A percentile compares a stretch with the other conserved stretches of the same genome.
These are phyloP conservation scores for Gadopsis bispinosus DNA, from an alignment of 2,797 vertebrate species.

Conservation along the genomic window DNA sequence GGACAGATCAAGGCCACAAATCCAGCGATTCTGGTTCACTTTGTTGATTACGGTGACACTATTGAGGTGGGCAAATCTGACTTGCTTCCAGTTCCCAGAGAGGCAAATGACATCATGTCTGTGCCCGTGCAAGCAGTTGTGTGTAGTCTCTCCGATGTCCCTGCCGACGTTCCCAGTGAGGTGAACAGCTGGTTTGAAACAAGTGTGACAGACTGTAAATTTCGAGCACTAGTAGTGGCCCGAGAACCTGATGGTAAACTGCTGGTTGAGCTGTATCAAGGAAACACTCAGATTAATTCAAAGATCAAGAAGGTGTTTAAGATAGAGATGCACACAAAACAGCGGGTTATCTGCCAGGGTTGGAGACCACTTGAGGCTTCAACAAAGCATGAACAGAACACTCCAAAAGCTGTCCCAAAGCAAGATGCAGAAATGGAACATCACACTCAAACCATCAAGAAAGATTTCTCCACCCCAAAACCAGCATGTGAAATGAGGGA, in stretches of 20 bases:
- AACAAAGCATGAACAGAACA: not conserved
- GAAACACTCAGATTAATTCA: conserved; percentile 87
- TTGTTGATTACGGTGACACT: conserved; percentile 96
- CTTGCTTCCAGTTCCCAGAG: conserved; percentile 87
- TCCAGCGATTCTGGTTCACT: conserved; percentile 85
- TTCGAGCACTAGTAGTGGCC: conserved; percentile 89
- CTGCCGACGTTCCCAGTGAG: conserved; percentile 79
- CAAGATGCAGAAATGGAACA: conserved; percentile 6
- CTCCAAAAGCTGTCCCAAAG: conserved; percentile 16
- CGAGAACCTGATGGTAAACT: conserved; percentile 90
- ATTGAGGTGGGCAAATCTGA: conserved; percentile 82
- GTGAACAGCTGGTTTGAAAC: conserved; percentile 89
- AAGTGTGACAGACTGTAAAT: conserved; percentile 77
- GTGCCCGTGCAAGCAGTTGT: conserved; percentile 92
- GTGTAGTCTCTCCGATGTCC: conserved; percentile 89
- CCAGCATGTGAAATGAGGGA: conserved; percentile 10
- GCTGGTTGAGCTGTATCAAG: conserved; percentile 90
- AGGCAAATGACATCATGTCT: conserved; percentile 88
- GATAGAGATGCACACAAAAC: conserved; percentile 51
- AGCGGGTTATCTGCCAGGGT: conserved; percentile 30
- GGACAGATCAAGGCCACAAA: conserved; percentile 84
- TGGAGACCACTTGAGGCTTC: conserved; percentile 23
- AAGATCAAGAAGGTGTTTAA: conserved; percentile 86
- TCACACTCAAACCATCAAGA: conserved; percentile 8
- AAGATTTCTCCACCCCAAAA: conserved; percentile 16